Evolutionary conservation across 2,888 invertebrate genomes (phyloP).

Genomic region (Tolmerus cingulatus): DNA sequence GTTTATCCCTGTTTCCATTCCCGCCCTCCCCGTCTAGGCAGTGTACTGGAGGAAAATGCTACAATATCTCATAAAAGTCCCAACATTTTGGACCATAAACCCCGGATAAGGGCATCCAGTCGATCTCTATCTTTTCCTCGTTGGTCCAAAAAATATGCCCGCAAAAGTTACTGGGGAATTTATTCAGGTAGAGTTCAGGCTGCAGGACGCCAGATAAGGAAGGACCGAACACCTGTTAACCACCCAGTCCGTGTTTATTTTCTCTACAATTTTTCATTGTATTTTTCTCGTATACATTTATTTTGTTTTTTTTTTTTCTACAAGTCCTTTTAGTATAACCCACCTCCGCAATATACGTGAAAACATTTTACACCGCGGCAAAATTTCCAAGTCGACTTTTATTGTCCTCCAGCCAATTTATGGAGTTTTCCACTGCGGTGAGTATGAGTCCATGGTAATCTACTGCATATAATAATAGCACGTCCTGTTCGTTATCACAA

Average conservation of each 20-base stretch:
- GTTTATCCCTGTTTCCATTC: background rate
- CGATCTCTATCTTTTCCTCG: background rate
- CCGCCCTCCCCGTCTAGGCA: background rate
- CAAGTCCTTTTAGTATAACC: background rate
- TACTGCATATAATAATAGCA: background rate
- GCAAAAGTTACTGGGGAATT: background rate
- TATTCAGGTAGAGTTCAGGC: background rate
- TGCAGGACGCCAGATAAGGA: background rate
- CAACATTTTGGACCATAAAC: background rate
- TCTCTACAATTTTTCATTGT: background rate
- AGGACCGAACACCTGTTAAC: background rate
- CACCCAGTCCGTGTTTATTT: background rate
- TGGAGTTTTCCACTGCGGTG: background rate
- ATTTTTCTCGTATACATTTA: background rate
- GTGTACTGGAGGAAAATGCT: background rate
- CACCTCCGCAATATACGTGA: background rate
- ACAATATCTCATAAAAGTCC: background rate
- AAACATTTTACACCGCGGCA: background rate
- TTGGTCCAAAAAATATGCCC: background rate
- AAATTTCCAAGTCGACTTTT: background rate
- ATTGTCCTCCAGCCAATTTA: background rate
- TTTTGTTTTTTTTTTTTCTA: no score
- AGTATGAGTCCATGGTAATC: background rate
- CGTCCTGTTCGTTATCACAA: background rate
- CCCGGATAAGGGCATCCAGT: background rate